phyloP scores from a whole-genome alignment of 1,140 invertebrate genomes.

The Drusus annulatus region DNA sequence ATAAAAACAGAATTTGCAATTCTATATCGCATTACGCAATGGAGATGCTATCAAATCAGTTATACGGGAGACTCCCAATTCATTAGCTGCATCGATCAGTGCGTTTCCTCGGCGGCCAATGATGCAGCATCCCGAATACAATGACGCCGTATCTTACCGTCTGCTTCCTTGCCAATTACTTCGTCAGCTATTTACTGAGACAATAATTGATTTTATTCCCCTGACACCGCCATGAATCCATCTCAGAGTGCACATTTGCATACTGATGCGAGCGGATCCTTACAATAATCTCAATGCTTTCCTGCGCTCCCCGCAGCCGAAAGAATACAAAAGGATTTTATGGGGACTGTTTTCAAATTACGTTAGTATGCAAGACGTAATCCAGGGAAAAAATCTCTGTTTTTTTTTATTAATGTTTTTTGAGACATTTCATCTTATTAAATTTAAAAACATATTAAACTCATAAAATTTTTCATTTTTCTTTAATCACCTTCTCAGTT shows the following conservation, averaged over 20 bases:
- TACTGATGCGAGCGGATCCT: not conserved
- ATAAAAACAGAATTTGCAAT: not conserved
- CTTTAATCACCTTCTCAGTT: too few relatives aligned
- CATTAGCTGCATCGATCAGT: slow-evolving; percentile 29
- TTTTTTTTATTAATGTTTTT: too few relatives aligned
- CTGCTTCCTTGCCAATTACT: slow-evolving; percentile 50
- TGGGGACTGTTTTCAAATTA: too few relatives aligned
- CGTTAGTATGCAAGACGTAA: too few relatives aligned
- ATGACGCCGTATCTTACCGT: slow-evolving; percentile 30
- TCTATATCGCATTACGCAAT: not conserved
- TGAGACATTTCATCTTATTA: too few relatives aligned
- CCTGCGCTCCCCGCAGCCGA: too few relatives aligned
- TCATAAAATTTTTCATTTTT: too few relatives aligned
- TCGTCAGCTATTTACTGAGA: slow-evolving; percentile 38
- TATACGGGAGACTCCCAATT: slow-evolving; percentile 10
- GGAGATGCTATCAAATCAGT: slow-evolving; percentile 15
- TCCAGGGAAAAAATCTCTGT: too few relatives aligned
- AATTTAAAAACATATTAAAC: too few relatives aligned
- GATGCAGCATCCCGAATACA: slow-evolving; percentile 6
- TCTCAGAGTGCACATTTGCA: slow-evolving; percentile 45
- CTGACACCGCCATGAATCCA: slow-evolving; percentile 34
- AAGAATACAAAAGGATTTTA: too few relatives aligned
- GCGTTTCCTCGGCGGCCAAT: not conserved
- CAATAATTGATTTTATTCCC: slow-evolving; percentile 56
- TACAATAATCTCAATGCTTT: too few relatives aligned